Conservation (phyloP, 2,797 vertebrate genomes). For the Cryptoprocta ferox region DNA sequence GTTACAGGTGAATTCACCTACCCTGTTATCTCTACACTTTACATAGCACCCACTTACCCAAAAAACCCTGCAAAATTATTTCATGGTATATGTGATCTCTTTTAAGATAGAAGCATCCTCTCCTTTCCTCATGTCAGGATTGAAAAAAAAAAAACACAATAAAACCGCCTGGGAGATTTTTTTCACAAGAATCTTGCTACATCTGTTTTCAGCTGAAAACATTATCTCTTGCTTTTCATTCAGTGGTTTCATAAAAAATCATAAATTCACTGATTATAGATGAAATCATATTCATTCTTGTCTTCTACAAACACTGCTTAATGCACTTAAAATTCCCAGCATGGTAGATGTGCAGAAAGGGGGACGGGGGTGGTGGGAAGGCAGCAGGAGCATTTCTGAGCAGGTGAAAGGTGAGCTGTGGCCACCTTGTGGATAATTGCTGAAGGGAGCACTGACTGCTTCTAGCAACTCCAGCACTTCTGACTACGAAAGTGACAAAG, state of each 20-base stretch:
- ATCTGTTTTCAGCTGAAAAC: constrained; percentile 75
- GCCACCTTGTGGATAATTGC: constrained; percentile 80
- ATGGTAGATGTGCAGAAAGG: not conserved
- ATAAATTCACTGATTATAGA: constrained; percentile 76
- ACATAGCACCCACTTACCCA: not conserved
- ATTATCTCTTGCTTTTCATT: constrained; percentile 69
- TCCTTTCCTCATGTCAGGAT: constrained; percentile 57
- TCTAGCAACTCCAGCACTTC: not conserved
- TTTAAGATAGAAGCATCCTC: constrained; percentile 52
- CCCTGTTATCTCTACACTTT: not conserved
- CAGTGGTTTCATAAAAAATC: constrained; percentile 68
- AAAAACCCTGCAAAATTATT: constrained; percentile 5
- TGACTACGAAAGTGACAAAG: constrained; percentile 5
- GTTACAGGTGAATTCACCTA: not conserved
- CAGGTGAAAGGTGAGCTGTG: constrained; percentile 70
- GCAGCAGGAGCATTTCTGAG: not conserved
- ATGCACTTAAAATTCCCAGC: constrained; percentile 66
- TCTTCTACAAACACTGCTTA: constrained; percentile 66
- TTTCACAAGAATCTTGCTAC: constrained; percentile 41
- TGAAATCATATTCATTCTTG: constrained; percentile 77
- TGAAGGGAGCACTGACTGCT: not conserved
- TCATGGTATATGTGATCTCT: constrained; percentile 1
- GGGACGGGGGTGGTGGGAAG: not conserved
- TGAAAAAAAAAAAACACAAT: constrained; percentile 19
- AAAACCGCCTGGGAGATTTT: constrained; percentile 58